Conservation (phyloP, 2,888 invertebrate species). For the Brachynemurus nebulosus region DNA sequence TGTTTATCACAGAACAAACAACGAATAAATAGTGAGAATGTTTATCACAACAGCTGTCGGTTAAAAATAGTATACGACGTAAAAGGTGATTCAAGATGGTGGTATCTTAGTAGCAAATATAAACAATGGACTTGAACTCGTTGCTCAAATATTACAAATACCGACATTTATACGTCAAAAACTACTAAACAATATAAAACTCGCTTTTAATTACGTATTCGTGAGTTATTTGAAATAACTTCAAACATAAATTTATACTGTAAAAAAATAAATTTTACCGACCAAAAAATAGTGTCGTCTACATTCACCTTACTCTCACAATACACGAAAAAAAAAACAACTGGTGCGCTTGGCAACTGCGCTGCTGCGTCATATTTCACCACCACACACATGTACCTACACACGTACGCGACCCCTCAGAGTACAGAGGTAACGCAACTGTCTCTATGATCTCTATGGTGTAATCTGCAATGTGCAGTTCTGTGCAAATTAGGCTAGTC, state of each 20-base stretch:
- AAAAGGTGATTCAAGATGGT: constrained; percentile 15
- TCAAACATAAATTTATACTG: constrained; percentile 8
- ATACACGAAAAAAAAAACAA: background rate
- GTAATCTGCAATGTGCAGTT: no score
- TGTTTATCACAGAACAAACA: constrained; percentile 17
- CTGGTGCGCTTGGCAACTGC: background rate
- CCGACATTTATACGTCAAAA: background rate
- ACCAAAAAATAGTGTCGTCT: constrained; percentile 2
- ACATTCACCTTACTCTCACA: constrained; percentile 7
- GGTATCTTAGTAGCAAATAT: constrained; percentile 13
- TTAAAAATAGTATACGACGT: constrained; percentile 14
- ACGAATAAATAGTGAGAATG: constrained; percentile 9
- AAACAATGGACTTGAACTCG: constrained; percentile 9
- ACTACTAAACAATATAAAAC: background rate
- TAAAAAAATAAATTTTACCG: constrained; percentile 11
- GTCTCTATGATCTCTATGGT: no score
- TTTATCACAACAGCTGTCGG: constrained; percentile 17
- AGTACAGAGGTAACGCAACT: no score
- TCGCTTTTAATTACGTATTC: background rate
- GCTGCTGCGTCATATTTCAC: constrained; percentile 5
- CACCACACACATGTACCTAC: no score
- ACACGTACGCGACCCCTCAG: no score
- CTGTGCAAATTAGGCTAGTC: no score
- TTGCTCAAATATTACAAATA: constrained; percentile 1
- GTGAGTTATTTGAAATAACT: background rate